These are phyloP conservation scores for Encarsia formosa DNA, from an alignment of 2,888 invertebrate genomes.

Conservation along the genomic window DNA sequence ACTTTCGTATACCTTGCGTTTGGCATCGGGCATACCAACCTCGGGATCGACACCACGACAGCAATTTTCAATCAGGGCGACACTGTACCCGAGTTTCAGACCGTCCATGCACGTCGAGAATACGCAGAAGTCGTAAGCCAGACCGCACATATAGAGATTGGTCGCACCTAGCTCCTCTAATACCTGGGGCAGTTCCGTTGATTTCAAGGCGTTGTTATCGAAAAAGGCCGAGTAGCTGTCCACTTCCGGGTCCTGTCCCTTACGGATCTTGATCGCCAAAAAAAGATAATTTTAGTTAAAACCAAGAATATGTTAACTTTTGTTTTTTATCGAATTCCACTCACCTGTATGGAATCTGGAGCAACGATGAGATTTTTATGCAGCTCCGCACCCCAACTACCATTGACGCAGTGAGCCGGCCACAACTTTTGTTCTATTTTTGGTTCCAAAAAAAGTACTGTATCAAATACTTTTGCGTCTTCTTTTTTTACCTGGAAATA, in stretches of 20 bases:
- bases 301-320: neutral
- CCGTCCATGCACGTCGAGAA: slow-evolving; percentile 83
- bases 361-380: slow-evolving; percentile 81
- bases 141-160: slow-evolving; percentile 88
- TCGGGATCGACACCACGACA: slow-evolving; percentile 78
- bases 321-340: neutral
- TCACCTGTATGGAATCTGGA: slow-evolving; percentile 65
- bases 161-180: slow-evolving; percentile 73
- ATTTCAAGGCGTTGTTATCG: slow-evolving; percentile 84
- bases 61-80: slow-evolving; percentile 85
- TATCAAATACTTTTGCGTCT: slow-evolving; percentile 78
- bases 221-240: slow-evolving; percentile 96
- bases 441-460: slow-evolving; percentile 81
- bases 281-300: neutral
- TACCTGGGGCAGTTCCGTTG: slow-evolving; percentile 75
- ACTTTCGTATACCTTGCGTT: slow-evolving; percentile 65
- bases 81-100: slow-evolving; percentile 79
- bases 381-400: slow-evolving; percentile 88
- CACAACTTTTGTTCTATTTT: slow-evolving; percentile 83
- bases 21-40: slow-evolving; percentile 73
- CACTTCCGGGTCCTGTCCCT: slow-evolving; percentile 86
- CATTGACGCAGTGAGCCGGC: slow-evolving; percentile 92
- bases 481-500: slow-evolving; percentile 49
- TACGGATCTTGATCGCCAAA: slow-evolving; percentile 60
- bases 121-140: slow-evolving; percentile 93